Conservation (phyloP, 2,797 vertebrate species). For the Orestias chungarensis region DNA sequence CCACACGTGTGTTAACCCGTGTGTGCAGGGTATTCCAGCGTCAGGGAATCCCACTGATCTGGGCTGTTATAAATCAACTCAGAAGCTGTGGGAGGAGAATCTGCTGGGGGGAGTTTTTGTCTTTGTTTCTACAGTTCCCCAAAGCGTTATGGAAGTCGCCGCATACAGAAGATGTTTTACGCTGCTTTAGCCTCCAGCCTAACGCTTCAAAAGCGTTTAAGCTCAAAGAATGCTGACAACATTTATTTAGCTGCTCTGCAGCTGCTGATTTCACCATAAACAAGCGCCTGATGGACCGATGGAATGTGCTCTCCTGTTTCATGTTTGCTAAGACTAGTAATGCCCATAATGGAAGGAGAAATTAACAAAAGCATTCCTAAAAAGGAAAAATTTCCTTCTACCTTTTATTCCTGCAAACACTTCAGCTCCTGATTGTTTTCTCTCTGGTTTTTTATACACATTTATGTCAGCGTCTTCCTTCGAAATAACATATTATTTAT, state of each 20-base stretch:
- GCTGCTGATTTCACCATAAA: constrained; percentile 29
- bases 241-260: constrained; percentile 26
- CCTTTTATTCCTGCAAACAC: constrained; percentile 15
- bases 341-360: constrained; percentile 6
- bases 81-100: constrained; percentile 74
- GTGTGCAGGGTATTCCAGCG: constrained; percentile 56
- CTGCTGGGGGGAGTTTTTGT: constrained; percentile 72
- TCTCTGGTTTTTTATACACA: constrained; percentile 9
- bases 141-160: constrained; percentile 63
- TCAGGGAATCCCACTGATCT: constrained; percentile 74
- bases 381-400: constrained; percentile 21
- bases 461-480: constrained; percentile 5
- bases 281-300: constrained; percentile 8
- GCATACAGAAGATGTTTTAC: constrained; percentile 46
- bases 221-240: constrained; percentile 26
- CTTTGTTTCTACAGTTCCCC: constrained; percentile 52
- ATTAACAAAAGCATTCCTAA: constrained; percentile 13
- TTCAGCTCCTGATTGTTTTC: constrained; percentile 33
- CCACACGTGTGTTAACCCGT: constrained; percentile 20
- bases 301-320: constrained; percentile 1
- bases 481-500: constrained; percentile 9
- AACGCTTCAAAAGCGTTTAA: constrained; percentile 42
- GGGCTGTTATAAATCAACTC: constrained; percentile 71
- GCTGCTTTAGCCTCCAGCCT: constrained; percentile 46
- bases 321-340: constrained; percentile 1